Evolutionary conservation across 2,797 vertebrate genomes (phyloP).

Genomic region (Buceros bicornis): DNA sequence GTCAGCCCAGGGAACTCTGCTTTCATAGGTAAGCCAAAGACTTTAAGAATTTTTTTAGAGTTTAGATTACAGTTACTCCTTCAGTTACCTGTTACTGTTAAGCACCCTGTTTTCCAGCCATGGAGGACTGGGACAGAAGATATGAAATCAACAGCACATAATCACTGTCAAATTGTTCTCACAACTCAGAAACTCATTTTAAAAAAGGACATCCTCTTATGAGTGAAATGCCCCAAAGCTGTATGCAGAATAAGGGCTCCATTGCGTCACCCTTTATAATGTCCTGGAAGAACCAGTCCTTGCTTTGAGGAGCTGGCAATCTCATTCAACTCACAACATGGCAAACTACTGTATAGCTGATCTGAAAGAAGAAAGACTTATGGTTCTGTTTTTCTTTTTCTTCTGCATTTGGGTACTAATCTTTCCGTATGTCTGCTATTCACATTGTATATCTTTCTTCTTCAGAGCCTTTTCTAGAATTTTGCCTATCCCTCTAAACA

Average conservation of each 20-base stretch:
- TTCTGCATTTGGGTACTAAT: background rate
- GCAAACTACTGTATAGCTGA: background rate
- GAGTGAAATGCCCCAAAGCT: background rate
- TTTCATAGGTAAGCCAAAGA: conserved; percentile 80
- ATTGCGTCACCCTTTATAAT: background rate
- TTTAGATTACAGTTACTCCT: background rate
- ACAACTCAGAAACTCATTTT: background rate
- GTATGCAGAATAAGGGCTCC: background rate
- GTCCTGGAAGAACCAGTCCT: background rate
- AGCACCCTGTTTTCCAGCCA: background rate
- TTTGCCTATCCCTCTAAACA: background rate
- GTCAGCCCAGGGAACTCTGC: conserved; percentile 78
- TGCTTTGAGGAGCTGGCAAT: background rate
- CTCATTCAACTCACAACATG: background rate
- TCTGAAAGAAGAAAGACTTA: background rate
- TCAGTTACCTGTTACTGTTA: background rate
- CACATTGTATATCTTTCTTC: background rate
- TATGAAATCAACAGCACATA: background rate
- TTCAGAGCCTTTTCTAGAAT: background rate
- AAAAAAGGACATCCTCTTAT: background rate
- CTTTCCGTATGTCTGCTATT: background rate
- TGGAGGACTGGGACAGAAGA: background rate
- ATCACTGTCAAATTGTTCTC: background rate
- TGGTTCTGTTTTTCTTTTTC: background rate
- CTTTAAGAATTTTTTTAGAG: background rate